Base-by-base conservation (phyloP, 2,113 vertebrate genomes). In the Harpagus bidentatus region DNA sequence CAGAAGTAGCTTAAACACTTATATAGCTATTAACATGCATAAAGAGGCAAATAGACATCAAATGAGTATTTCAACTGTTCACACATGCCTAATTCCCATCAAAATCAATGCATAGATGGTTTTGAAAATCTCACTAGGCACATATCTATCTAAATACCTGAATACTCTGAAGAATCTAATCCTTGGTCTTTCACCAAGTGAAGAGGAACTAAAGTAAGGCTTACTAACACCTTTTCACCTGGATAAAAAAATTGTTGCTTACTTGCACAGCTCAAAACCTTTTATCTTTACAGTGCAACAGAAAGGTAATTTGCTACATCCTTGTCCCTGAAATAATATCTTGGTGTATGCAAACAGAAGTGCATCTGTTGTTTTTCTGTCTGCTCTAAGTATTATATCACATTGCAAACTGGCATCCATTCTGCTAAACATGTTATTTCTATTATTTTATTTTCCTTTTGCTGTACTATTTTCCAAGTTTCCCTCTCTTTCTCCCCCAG, bases 21-120 rank as follows among this genome's bases (percentile, higher is more conserved):
- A 67, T 28, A 56, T 71, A 82, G 91, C n/a, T 89, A 91, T 93
- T 96, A 94, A 86, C 93, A 84, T 82, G 43, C 73, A 92, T 95
- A 95, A 95, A 95, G 80, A 92, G 80, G 36, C 81, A 96, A 96
- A 93, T 67, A 95, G 91, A 87, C 38, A 71, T 87, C 93, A 92
- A 96, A 96, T 89, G 89, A 94, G 55, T 82, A 88, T 89, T 96
- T 91, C 91, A 95, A 84, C 86, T 86, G 83, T 93, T 95, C 96
- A 94, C 83, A 93, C 94, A 97, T 96, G 88, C 63, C 77, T 94
- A 94, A 93, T 87, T 94, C 77, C 38, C 52, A 81, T 84, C 72
- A 89, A 96, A 92, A 94, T 84, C 71, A 81, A 77, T 88, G 79
- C 76, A 88, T 86, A 95, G 90, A 93, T 93, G 23, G 32, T 92